These are phyloP conservation scores for Montipora sp. DNA, from an alignment of 64 coral and sea anemone genomes.

Conservation along the genomic window DNA sequence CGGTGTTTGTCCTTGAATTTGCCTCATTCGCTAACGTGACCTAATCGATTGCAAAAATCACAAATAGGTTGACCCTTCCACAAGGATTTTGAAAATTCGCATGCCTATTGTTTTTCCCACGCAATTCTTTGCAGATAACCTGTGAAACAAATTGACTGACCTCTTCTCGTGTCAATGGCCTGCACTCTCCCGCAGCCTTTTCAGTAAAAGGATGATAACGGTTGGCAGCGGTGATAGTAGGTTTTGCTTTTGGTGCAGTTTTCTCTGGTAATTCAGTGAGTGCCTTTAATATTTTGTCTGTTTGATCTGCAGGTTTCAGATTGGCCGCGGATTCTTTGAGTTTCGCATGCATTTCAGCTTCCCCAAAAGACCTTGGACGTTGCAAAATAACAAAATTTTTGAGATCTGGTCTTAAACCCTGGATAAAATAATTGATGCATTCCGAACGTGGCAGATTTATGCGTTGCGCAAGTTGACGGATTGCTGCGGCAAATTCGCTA, in stretches of 20 bases:
- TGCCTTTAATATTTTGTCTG: neutral
- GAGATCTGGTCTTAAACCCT: neutral
- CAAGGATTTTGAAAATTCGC: neutral
- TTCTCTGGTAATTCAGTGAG: neutral
- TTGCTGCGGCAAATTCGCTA: conserved; percentile 3
- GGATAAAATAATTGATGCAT: conserved; percentile 53
- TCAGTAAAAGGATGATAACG: neutral
- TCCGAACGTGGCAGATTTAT: conserved; percentile 50
- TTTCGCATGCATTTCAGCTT: neutral
- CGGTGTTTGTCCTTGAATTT: neutral
- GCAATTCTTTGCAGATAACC: neutral
- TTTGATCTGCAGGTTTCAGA: neutral
- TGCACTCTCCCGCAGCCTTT: neutral
- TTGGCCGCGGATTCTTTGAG: neutral
- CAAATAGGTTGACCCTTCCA: neutral
- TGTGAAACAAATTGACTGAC: neutral
- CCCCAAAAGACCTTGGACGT: neutral
- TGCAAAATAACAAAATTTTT: conserved; percentile 17
- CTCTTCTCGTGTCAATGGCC: neutral
- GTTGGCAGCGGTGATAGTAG: neutral
- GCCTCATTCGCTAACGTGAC: neutral
- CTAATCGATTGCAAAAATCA: conserved; percentile 1
- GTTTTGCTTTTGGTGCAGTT: neutral
- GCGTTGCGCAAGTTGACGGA: neutral
- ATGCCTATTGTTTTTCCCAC: neutral